Evolutionary conservation across 2,888 invertebrate species (phyloP), one percentile per base, ranked within the genome.

Genomic region (Harpalus rufipes): DNA sequence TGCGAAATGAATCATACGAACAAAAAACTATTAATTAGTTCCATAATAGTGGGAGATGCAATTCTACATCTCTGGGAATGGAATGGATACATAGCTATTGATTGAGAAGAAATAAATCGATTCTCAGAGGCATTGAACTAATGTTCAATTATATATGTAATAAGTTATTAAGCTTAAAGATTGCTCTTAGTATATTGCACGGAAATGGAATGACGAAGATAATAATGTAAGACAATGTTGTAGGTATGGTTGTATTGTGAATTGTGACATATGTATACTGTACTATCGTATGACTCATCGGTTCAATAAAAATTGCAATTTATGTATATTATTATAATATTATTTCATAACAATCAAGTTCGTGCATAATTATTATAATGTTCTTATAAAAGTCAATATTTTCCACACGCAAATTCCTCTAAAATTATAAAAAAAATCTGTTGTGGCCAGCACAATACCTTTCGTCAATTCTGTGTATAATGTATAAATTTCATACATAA

Each of bases 1-100:
- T 74, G 72, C 41, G 72, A 74, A 74, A 68, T 68, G 68, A 68
- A 74, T 74, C 72, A 68, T 68, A 44, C 16, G 41, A 16, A 74
- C 72, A 74, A 74, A 74, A 74, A 74, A 74, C 68, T 39, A 68
- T 68, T 68, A 68, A 68, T 68, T 68, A 68, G 68, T 68, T 39
- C 25, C n/a, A n/a, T 68, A 68, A 10, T 10, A 63, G 68, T 39
- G 68, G 39, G 68, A 68, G 68, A 68, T 63, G 63, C 12, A 21
- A 63, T 63, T 63, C 21, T 63, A 63, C 63, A 63, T 25, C 44
- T 51, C 1, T 51, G 44, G 44, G 44, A 51, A 51, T 51, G 44
- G 44, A 51, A 51, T 51, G 44, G 44, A 51, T 12, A 51, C 44
- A 5, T 32, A 51, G 44, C 44, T 51, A 51, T 51, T 51, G 44